Evolutionary conservation across 2,113 vertebrate genomes (phyloP), one percentile per base, ranked within the genome.

Genomic region (Alethe castanea): DNA sequence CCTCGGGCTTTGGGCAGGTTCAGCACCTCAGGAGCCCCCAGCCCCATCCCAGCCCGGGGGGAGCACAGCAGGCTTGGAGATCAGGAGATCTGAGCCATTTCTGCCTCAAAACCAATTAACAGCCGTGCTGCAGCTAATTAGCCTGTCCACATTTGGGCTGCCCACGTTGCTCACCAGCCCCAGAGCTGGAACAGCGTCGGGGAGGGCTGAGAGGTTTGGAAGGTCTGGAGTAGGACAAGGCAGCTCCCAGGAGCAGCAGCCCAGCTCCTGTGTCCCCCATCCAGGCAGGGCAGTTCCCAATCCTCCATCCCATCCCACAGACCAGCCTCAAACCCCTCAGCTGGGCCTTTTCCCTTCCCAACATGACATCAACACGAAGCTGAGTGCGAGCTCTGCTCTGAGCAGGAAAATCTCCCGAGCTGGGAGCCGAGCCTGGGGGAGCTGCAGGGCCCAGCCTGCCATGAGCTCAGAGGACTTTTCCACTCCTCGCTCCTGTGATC

Each of bases 381-480:
- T 12, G 79, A 69, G 84, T 0, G 23, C 1, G 61, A 24, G 78
- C 47, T 35, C 33, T 31, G 57, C 31, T 35, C 24, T 65, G 70
- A 23, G 81, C 81, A 18, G 70, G 71, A 24, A 11, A 24, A 60
- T 5, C 6, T 74, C 94, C 80, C 28, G 31, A 90, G 90, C 81
- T 90, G 87, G 86, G 86, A 95, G 90, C 81, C 25, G 9, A 23
- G 66, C 4, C 71, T 3, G 45, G 48, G 16, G 45, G 33, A 85
- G 31, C 82, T 83, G 65, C 80, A 64, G 79, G 52, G 72, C 91
- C 61, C n/a, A 19, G 85, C 59, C 85, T 74, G 94, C 65, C 90
- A 67, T 92, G 96, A 95, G 26, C 96, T 97, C 26, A 95, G 28
- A 60, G 93, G 90, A 83, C 93, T 93, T 95, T 96, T 94, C 93